phyloP scores from a whole-genome alignment of 2,113 vertebrate genomes.

The Coryphaenoides rupestris region DNA sequence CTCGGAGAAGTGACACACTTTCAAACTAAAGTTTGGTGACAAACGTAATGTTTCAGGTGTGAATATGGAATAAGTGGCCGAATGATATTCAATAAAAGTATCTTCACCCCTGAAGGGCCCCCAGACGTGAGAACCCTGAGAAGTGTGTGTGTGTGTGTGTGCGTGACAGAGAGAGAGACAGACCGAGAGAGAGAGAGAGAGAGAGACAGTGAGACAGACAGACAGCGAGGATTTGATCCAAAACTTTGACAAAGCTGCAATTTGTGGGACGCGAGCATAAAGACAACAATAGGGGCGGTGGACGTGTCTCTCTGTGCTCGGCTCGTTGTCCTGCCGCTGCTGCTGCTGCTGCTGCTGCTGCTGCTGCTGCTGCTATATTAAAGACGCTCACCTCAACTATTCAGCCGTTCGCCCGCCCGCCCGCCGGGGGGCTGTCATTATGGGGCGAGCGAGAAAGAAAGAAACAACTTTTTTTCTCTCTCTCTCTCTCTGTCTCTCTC shows the following conservation, averaged over 20 bases:
- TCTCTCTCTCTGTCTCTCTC: too few relatives aligned
- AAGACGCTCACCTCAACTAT: conserved; percentile 76
- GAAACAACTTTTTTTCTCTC: conserved; percentile 66
- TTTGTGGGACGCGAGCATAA: conserved; percentile 70
- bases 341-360: conserved; percentile 54
- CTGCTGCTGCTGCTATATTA: conserved; percentile 70
- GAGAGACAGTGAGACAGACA: conserved; percentile 9
- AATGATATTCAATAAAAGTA: too few relatives aligned
- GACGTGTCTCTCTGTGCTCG: too few relatives aligned
- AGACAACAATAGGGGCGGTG: conserved; percentile 73
- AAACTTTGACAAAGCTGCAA: conserved; percentile 72
- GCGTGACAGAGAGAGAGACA: conserved; percentile 42
- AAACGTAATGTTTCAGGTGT: background rate
- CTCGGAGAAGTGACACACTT: background rate
- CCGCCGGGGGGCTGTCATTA: conserved; percentile 75
- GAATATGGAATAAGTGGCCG: background rate
- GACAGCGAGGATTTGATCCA: conserved; percentile 23
- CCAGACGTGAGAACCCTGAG: too few relatives aligned
- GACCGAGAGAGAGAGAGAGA: background rate
- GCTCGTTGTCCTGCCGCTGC: conserved; percentile 57
- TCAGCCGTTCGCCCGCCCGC: conserved; percentile 74
- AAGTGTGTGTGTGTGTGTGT: too few relatives aligned
- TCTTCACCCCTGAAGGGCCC: too few relatives aligned
- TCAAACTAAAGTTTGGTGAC: too few relatives aligned
- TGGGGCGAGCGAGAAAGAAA: conserved; percentile 71